These are phyloP conservation scores for Morpho deidamia DNA, from an alignment of 2,888 invertebrate genomes.

Conservation along the genomic window DNA sequence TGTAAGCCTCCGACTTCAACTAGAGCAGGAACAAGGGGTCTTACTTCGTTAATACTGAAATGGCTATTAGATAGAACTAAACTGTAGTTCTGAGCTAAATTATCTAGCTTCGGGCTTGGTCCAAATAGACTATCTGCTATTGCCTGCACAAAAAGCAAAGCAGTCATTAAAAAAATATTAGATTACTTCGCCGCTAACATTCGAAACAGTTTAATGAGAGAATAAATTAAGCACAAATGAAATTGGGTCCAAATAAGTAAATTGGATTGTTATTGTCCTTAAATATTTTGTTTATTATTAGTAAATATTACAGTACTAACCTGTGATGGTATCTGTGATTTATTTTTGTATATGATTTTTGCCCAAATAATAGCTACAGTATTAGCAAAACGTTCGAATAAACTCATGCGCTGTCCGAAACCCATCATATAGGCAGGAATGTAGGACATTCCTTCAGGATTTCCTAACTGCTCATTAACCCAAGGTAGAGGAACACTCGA, in stretches of 20 bases:
- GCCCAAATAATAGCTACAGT: conserved; percentile 57
- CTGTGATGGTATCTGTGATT: conserved; percentile 67
- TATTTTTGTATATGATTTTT: conserved; percentile 56
- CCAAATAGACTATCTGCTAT: conserved; percentile 74
- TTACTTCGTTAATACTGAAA: conserved; percentile 74
- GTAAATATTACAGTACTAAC: conserved; percentile 30
- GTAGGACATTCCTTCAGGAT: conserved; percentile 76
- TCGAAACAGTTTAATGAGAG: neutral
- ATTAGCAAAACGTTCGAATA: conserved; percentile 68
- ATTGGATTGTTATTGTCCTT: neutral
- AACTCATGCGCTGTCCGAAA: conserved; percentile 66
- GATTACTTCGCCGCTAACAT: too few species aligned
- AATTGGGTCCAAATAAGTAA: too few species aligned
- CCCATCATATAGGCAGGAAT: conserved; percentile 76
- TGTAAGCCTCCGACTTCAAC: conserved; percentile 79
- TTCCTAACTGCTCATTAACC: conserved; percentile 75
- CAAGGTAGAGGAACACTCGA: conserved; percentile 77
- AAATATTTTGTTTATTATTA: neutral
- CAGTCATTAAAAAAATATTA: too few species aligned
- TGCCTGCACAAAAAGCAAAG: conserved; percentile 36
- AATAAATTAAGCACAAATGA: too few species aligned
- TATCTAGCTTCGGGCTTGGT: conserved; percentile 56
- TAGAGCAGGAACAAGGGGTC: conserved; percentile 73
- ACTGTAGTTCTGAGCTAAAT: conserved; percentile 69
- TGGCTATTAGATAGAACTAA: conserved; percentile 76